phyloP scores from a whole-genome alignment of 2,113 vertebrate species.

The Platysteira castanea region DNA sequence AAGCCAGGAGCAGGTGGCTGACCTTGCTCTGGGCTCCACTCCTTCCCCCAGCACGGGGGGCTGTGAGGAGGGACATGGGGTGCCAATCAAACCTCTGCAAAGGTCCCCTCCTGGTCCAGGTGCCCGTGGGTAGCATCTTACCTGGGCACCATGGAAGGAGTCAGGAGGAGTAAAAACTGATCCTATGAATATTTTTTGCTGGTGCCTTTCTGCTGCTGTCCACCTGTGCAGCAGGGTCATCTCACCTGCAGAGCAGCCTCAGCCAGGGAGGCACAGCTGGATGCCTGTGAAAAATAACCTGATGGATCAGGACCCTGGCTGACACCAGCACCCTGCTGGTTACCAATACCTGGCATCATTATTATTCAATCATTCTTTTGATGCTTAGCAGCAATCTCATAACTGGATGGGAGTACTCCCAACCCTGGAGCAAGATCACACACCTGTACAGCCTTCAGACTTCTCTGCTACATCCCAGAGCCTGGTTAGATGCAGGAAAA shows the following conservation, averaged over 20 bases:
- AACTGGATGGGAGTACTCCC: neutral
- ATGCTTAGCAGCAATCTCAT: neutral
- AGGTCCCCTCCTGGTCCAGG: neutral
- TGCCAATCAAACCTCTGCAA: neutral
- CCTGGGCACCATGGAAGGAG: fast-evolving
- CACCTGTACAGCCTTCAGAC: neutral
- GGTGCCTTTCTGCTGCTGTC: neutral
- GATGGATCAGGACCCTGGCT: neutral
- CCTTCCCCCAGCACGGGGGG: neutral
- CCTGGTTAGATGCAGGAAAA: neutral
- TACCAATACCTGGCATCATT: neutral
- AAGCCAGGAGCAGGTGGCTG: neutral
- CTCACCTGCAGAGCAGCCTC: neutral
- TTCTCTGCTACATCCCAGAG: neutral
- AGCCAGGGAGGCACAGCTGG: neutral
- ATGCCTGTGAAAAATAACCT: neutral
- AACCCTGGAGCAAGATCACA: neutral
- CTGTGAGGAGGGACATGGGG: neutral
- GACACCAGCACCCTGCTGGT: neutral
- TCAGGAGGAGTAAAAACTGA: neutral
- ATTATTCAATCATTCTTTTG: neutral
- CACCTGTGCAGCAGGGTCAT: neutral
- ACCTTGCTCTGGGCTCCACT: neutral
- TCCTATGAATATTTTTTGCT: neutral
- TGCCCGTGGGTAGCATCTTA: neutral